Evolutionary conservation across 2,888 invertebrate genomes (phyloP).

Genomic region (Matsumyia berberina): DNA sequence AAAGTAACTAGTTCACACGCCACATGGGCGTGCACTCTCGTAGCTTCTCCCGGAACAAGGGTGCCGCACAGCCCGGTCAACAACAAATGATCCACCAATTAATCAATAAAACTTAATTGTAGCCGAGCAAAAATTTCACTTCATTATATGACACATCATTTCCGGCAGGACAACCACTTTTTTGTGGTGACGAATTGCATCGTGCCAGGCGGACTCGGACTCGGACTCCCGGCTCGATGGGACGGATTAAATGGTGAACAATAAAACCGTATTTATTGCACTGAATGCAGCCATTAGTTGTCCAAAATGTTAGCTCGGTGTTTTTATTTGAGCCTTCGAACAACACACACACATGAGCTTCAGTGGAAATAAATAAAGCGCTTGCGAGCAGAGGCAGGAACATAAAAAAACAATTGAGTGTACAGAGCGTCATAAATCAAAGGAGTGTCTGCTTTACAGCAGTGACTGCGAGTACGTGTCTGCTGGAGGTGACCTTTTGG

Average conservation of each 20-base stretch:
- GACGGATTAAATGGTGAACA: conserved; percentile 19
- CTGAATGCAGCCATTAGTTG: conserved; percentile 62
- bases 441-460: conserved; percentile 47
- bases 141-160: conserved; percentile 62
- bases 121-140: conserved; percentile 44
- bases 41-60: neutral
- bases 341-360: conserved; percentile 30
- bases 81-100: conserved; percentile 53
- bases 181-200: conserved; percentile 32
- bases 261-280: conserved; percentile 66
- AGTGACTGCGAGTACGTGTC: neutral
- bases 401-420: conserved; percentile 57
- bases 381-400: conserved; percentile 18
- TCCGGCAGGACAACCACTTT: conserved; percentile 25
- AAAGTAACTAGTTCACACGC: conserved; percentile 42
- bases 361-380: conserved; percentile 50
- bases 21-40: conserved; percentile 16
- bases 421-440: conserved; percentile 54
- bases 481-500: neutral
- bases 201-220: conserved; percentile 18
- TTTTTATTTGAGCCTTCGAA: conserved; percentile 41
- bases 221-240: conserved; percentile 27
- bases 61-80: neutral
- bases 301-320: conserved; percentile 38
- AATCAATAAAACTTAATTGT: conserved; percentile 70